Evolutionary conservation across 2,888 invertebrate species (phyloP), one percentile per base, ranked within the genome.

Genomic region (Seira ritae): DNA sequence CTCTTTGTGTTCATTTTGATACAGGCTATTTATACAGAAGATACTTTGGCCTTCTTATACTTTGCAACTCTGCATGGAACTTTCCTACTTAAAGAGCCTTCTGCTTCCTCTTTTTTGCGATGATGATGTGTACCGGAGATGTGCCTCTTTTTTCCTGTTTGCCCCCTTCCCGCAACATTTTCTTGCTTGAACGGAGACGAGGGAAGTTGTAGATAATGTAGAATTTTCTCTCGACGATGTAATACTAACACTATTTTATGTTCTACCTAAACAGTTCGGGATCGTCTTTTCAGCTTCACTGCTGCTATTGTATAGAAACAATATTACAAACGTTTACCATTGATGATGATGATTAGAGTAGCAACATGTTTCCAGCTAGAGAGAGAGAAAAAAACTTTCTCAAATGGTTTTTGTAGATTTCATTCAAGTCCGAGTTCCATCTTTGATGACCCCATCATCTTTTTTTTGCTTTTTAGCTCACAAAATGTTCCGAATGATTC

Each of bases 141-240:
- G 74, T 75, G 69, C 69, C 80, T 80, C 80, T 69, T 74, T 79
- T 50, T 80, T 80, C 80, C 80, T 80, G 80, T 80, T 80, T 80
- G 74, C 50, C 23, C 66, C 74, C 62, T 62, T 50, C 19, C 31
- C 68, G 42, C 31, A 17, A 19, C 37, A 31, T 75, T 68, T n/a
- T 12, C 22, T 22, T 50, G 50, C 4, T n/a, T 69, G 66, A 31
- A 3, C 19, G 19, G 60, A 46, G 24, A 71, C 60, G 20, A 67
- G 42, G 69, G 20, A 31, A 69, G 69, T 80, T 69, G 74, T 80
- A 68, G 74, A 80, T 80, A 50, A 50, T 50, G 17, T 50, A 50
- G 74, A 69, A 68, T 73, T 74, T 73, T 69, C 50, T 22, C 50
- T 20, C 17, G 17, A n/a, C 8, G 31, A 31, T 31, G 31, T 31